Evolutionary conservation across 2,888 invertebrate genomes (phyloP), one percentile per base, ranked within the genome.

Genomic region (Pyrochroa serraticornis): DNA sequence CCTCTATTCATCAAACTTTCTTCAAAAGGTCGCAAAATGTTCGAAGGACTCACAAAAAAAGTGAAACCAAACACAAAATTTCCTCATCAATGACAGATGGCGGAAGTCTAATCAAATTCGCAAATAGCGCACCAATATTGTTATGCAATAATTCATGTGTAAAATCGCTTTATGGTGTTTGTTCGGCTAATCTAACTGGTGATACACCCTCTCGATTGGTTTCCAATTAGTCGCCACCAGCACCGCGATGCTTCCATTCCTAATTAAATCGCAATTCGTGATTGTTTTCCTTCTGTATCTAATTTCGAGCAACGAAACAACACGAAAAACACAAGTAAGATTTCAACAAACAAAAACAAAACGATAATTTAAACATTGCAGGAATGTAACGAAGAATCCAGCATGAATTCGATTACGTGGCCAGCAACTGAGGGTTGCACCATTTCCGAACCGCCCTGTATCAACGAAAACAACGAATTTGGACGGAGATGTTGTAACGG

Each of bases 381-480:
- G 43, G 32, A 33, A 8, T 43, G 43, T 6, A 31, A 43, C 31
- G 43, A 43, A 12, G 43, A 43, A 12, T 31, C 12, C 12, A 32
- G 32, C 31, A 43, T 31, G 43, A 32, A 10, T 1, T 30, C 42
- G 7, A 42, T 42, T 8, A 43, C 22, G 13, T 43, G 43, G 43
- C 43, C 43, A 9, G 9, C 31, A 32, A 43, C 43, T 12, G 13
- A 32, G 9, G 41, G 22, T 2, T 62, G 60, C 44, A 44, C 41
- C 1, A 34, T 12, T 10, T 62, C 62, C 3, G 31, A 36, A 7
- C 64, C 63, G 0, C 47, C 60, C 6, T 67, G 67, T 32, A 44
- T 63, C 8, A 39, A 47, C 14, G 34, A 62, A 30, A 32, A 41
- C 3, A 47, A 55, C 13, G 59, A 53, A 47, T 54, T 64, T 12